Evolutionary conservation across 2,888 invertebrate genomes (phyloP).

Genomic region (Brachyptera risi): DNA sequence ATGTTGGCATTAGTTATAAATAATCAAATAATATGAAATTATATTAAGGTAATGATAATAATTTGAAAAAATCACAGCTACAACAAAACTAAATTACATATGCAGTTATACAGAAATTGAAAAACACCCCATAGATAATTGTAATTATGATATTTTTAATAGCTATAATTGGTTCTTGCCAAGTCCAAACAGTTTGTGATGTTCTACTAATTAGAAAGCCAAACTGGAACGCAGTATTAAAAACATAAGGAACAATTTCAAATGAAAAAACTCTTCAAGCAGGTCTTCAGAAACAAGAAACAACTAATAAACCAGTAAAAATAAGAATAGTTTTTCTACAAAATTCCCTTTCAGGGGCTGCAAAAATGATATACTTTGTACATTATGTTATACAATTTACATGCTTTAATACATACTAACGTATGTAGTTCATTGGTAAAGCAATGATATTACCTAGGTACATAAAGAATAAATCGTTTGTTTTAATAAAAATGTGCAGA

Average conservation of each 20-base stretch:
- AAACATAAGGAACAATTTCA: background rate
- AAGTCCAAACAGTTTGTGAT: background rate
- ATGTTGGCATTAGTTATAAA: slow-evolving; percentile 7
- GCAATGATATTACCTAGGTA: slow-evolving; percentile 9
- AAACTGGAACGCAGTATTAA: background rate
- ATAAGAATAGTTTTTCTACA: background rate
- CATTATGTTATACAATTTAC: slow-evolving; percentile 8
- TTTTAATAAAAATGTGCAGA: slow-evolving; percentile 30
- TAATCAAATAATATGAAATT: slow-evolving; percentile 11
- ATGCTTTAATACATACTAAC: slow-evolving; percentile 13
- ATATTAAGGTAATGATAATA: slow-evolving; percentile 8
- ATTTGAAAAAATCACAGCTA: slow-evolving; percentile 19
- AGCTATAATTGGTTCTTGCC: background rate
- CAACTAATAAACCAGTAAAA: background rate
- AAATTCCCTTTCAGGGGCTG: background rate
- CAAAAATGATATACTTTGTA: slow-evolving; percentile 1
- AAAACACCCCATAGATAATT: background rate
- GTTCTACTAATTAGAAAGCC: background rate
- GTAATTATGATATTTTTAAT: background rate
- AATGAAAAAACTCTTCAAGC: background rate
- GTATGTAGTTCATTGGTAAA: slow-evolving; percentile 10
- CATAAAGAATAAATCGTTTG: slow-evolving; percentile 17
- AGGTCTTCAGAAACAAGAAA: background rate
- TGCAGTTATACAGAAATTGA: background rate
- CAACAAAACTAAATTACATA: background rate